phyloP scores from a whole-genome alignment of 2,797 vertebrate genomes.

The Hyperoplus immaculatus region DNA sequence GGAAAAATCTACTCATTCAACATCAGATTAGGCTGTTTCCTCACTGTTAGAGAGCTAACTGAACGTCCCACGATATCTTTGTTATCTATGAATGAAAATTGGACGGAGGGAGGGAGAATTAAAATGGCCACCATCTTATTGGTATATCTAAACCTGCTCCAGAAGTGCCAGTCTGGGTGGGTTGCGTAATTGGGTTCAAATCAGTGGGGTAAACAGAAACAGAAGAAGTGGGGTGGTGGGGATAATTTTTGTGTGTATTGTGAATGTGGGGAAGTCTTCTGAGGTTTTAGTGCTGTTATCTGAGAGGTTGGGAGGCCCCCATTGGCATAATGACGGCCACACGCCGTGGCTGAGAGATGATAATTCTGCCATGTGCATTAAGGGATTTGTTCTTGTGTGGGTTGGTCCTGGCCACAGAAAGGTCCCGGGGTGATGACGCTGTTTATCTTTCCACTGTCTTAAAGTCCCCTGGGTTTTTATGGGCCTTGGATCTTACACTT shows the following conservation, averaged over 20 bases:
- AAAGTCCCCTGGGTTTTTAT: slow-evolving; percentile 73
- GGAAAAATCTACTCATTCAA: slow-evolving; percentile 74
- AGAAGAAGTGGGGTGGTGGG: slow-evolving; percentile 48
- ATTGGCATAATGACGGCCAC: slow-evolving; percentile 63
- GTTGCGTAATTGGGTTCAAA: slow-evolving; percentile 66
- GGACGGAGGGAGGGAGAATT: slow-evolving; percentile 23
- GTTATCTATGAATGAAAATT: slow-evolving; percentile 69
- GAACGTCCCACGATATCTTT: slow-evolving; percentile 65
- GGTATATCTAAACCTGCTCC: slow-evolving; percentile 53
- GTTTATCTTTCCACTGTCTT: slow-evolving; percentile 83
- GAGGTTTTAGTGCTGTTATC: slow-evolving; percentile 53
- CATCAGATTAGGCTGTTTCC: slow-evolving; percentile 72
- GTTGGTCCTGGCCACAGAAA: slow-evolving; percentile 70
- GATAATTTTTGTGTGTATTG: slow-evolving; percentile 40
- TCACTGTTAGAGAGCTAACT: slow-evolving; percentile 71
- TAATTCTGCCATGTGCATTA: slow-evolving; percentile 79
- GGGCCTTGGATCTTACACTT: slow-evolving; percentile 71
- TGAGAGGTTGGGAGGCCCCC: slow-evolving; percentile 57
- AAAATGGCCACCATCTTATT: slow-evolving; percentile 68
- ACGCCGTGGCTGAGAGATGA: slow-evolving; percentile 65
- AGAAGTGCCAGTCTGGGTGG: slow-evolving; percentile 46
- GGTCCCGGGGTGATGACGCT: slow-evolving; percentile 73
- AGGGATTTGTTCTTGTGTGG: slow-evolving; percentile 82
- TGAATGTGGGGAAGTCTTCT: slow-evolving; percentile 38
- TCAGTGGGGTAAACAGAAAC: slow-evolving; percentile 64